These are phyloP conservation scores for Watsonalla cultraria DNA, from an alignment of 2,888 invertebrate genomes.

Conservation along the genomic window DNA sequence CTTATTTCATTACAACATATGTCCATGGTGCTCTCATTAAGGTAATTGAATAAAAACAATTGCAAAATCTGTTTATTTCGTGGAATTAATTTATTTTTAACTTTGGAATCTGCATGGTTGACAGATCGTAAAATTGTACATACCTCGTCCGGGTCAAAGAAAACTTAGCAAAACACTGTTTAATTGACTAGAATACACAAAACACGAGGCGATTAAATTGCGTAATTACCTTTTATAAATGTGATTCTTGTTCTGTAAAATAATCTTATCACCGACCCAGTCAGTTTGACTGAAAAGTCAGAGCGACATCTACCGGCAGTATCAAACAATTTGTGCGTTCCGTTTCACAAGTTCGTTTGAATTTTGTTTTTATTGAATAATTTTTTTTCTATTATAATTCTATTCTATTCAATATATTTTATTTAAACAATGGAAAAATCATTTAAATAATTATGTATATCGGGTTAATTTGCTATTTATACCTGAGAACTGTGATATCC, in stretches of 20 bases:
- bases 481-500: too few species aligned
- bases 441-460: too few species aligned
- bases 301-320: slow-evolving; percentile 26
- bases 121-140: slow-evolving; percentile 9
- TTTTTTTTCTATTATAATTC: background rate
- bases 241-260: slow-evolving; percentile 22
- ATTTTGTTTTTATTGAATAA: background rate
- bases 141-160: slow-evolving; percentile 5
- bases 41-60: slow-evolving; percentile 4
- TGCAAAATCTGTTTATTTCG: background rate
- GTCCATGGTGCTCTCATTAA: background rate
- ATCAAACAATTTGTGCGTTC: slow-evolving; percentile 16
- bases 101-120: slow-evolving; percentile 15
- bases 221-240: slow-evolving; percentile 31
- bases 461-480: too few species aligned
- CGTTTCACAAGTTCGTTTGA: slow-evolving; percentile 17
- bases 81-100: slow-evolving; percentile 14
- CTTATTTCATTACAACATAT: background rate
- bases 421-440: too few species aligned
- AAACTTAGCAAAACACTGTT: slow-evolving; percentile 7
- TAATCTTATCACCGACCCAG: slow-evolving; percentile 30
- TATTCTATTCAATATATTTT: too few species aligned
- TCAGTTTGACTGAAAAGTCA: slow-evolving; percentile 26
- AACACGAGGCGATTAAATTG: background rate
- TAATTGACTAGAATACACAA: slow-evolving; percentile 5